phyloP scores from a whole-genome alignment of 2,797 vertebrate species.

The Sebastes trivittatus region DNA sequence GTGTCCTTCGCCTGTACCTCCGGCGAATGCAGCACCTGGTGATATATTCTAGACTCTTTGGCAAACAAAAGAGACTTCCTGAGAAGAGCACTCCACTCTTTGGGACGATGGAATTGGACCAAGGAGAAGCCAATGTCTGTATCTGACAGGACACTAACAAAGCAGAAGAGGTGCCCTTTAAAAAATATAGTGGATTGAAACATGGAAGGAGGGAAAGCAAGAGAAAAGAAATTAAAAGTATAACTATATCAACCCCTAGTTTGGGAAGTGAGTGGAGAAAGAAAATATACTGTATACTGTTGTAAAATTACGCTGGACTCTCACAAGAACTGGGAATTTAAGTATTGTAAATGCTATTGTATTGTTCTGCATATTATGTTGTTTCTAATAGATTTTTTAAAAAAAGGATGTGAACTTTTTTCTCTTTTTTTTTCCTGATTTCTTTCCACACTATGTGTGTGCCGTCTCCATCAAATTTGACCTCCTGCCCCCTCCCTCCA shows the following conservation, averaged over 20 bases:
- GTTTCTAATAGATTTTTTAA: conserved; percentile 98
- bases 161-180: conserved; percentile 88
- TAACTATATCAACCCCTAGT: conserved; percentile 87
- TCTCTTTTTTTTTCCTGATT: conserved; percentile 75
- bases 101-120: conserved; percentile 86
- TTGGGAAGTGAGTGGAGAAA: conserved; percentile 83
- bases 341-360: conserved; percentile 99
- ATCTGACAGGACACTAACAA: conserved; percentile 89
- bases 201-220: conserved; percentile 60
- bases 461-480: conserved; percentile 92
- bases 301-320: conserved; percentile 95
- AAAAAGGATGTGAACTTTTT: conserved; percentile 98
- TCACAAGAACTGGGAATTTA: conserved; percentile 96
- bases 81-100: conserved; percentile 87
- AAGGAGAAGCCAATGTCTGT: conserved; percentile 90
- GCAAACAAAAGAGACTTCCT: conserved; percentile 81
- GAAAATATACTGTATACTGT: conserved; percentile 94
- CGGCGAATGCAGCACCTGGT: conserved; percentile 78
- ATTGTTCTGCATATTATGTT: conserved; percentile 99
- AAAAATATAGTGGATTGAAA: conserved; percentile 72
- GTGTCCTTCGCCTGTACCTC: conserved; percentile 68
- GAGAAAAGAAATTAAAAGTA: conserved; percentile 78
- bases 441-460: conserved; percentile 97
- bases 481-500: conserved; percentile 83
- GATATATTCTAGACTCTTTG: conserved; percentile 81